Base-by-base conservation (phyloP, 2,888 invertebrate species). In the Pammene fasciana region DNA sequence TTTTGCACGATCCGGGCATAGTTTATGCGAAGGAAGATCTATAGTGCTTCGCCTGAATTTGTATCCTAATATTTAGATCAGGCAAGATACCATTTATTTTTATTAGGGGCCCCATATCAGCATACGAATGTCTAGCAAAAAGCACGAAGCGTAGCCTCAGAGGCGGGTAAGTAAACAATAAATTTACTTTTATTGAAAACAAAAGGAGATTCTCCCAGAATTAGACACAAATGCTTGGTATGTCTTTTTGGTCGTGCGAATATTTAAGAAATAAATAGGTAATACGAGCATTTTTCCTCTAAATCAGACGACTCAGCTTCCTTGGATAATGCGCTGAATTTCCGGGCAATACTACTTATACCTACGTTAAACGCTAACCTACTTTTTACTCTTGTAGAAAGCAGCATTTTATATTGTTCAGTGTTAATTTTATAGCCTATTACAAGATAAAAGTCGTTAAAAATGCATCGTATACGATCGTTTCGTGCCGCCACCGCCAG, bases 11-110 rank as follows among this genome's bases (percentile, higher is more conserved):
- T 60, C 46, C 65, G 14, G 46, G 55, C 65, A 70, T 65, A 70
- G 70, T 70, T 70, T 70, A 70, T 70, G 65, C 57, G 70, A 41
- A 65, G 60, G 60, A 70, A 70, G 70, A 70, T 70, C 54, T 70
- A 70, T 65, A 70, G 65, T 72, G 67, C 48, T 71, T 61, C 68
- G 67, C 68, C 62, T 68, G 66, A 83, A 83, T 83, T 84, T 84
- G 86, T 87, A 83, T 86, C 84, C 84, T 83, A 82, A 86, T 87
- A 87, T 87, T 86, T 82, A 85, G 86, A 87, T 86, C 85, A 81
- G 80, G 79, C 76, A 78, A 83, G 83, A 82, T 83, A 80, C 84
- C 82, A 84, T 87, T 87, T 86, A 82, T 86, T 87, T 88, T 88
- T 88, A 87, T 88, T 86, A 84, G 82, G 84, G 82, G 76, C 74